A percentile compares a stretch with the other conserved stretches of the same genome.
These are phyloP conservation scores for human DNA, from an alignment of 2,113 vertebrate genomes.

Conservation along the genomic window GRCh38 chr9:107507001-107507500, in stretches of 20 bases:
- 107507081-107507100: background rate
- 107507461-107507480: background rate
- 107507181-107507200: background rate
- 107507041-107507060: background rate
- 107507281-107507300: background rate
- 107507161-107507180: background rate
- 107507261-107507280: background rate
- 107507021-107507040: background rate
- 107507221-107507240: constrained; percentile 15
- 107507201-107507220: background rate
- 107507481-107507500: fast-evolving
- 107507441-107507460: background rate
- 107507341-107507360: background rate
- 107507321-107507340: background rate
- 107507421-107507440: background rate
- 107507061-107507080: background rate
- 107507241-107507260: background rate
- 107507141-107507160: background rate
- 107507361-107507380: background rate
- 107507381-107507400: background rate
- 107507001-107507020: background rate
- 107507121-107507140: background rate
- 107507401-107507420: background rate
- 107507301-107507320: background rate
- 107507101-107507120: background rate